Base-by-base conservation (phyloP, 2,113 vertebrate species). In the Pardalotus punctatus region DNA sequence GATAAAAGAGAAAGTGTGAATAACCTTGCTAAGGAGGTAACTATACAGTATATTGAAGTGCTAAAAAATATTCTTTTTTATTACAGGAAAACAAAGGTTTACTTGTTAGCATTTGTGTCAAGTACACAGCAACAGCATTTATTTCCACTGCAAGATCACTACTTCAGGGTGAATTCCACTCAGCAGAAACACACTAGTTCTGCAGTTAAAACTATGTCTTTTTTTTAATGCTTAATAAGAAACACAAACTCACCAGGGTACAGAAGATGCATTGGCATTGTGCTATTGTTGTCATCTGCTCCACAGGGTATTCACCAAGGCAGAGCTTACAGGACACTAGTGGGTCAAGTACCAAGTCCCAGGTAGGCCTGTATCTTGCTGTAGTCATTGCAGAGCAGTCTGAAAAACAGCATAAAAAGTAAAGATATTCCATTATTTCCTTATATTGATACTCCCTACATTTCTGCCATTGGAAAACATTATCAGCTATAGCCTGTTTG, bases 201-300 rank as follows among this genome's bases (percentile, higher is more conserved):
- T 72, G 21, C 47, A 73, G 58, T 38, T 62, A 38, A 72, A 83
- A 8, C 1, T 20, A 12, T 18, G 16, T 15, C 10, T 36, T 53
- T 10, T 9, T 42, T 66, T 72, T 86, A 31, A 76, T 19, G 14
- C 36, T 28, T 65, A 57, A 72, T n/a, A 24, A 62, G 43, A 70
- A 65, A 50, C 25, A 81, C 15, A 54, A 88, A 98, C 99, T 98
- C 79, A 99, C 99, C 99, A 99, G 97, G 70, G 99, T 99, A 94
- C 99, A 99, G 98, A 99, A 99, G 98, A 99, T 98, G 98, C 99
- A 99, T 97, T 99, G 99, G 98, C 99, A 99, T 98, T 99, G 99
- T 82, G 99, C 98, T 93, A 99, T 99, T 86, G 99, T 99, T 67
- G 99, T 99, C 99, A 99, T 99, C 98, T 99, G 99, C 97, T 99